A percentile compares a stretch with the other conserved stretches of the same genome.
Evolutionary conservation across 1,140 invertebrate species (phyloP).

Genomic region (Aphis craccivora): DNA sequence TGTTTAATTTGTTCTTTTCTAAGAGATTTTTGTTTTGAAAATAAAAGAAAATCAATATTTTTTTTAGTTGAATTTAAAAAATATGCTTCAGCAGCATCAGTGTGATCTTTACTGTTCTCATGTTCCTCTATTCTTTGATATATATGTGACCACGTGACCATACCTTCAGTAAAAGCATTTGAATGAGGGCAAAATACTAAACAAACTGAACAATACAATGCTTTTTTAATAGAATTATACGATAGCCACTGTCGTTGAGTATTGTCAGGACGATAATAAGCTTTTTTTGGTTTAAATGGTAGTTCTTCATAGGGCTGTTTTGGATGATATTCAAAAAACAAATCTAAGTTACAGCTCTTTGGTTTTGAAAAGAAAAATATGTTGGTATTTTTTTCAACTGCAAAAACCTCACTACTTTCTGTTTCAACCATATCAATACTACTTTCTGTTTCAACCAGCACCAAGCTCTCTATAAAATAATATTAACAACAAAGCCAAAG

Average conservation of each 20-base stretch:
- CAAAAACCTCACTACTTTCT: neutral
- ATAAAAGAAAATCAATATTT: neutral
- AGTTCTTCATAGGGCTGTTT: neutral
- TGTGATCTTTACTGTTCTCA: neutral
- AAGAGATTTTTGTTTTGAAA: conserved; percentile 5
- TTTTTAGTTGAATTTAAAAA: neutral
- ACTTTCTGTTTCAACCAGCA: no score
- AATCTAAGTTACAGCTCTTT: neutral
- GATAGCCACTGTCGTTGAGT: neutral
- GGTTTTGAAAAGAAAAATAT: conserved; percentile 31
- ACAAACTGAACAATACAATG: neutral
- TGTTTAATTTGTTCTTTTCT: neutral
- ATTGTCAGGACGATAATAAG: neutral
- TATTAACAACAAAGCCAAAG: no score
- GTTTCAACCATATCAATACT: neutral
- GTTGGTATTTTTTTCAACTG: neutral
- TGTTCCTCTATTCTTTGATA: neutral
- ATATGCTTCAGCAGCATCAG: conserved; percentile 3
- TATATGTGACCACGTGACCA: neutral
- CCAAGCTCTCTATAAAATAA: no score
- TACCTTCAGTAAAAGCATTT: neutral
- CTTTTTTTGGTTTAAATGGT: neutral
- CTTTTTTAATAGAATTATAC: neutral
- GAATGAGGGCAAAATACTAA: neutral
- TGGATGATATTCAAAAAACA: neutral